Evolutionary conservation across 2,113 vertebrate species (phyloP).

Genomic region (Psilopsiagon aurifrons): DNA sequence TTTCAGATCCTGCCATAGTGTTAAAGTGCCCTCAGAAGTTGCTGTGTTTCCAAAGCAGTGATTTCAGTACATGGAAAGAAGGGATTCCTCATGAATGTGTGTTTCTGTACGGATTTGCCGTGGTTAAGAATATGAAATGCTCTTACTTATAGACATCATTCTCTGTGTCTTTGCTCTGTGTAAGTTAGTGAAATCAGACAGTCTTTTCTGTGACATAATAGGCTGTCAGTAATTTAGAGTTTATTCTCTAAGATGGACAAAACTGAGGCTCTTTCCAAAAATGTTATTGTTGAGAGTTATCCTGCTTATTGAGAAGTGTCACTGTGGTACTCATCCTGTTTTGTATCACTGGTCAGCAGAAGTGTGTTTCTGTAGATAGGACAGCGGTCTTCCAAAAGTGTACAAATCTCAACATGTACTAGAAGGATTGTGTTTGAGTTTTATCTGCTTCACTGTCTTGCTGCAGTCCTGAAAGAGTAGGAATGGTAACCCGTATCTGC

Average conservation of each 20-base stretch:
- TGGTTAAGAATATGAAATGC: neutral
- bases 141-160: neutral
- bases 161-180: neutral
- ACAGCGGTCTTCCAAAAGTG: neutral
- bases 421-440: neutral
- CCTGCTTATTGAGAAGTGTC: neutral
- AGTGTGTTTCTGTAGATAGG: neutral
- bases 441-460: neutral
- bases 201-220: neutral
- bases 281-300: neutral
- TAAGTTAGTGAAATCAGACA: neutral
- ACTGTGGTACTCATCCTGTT: neutral
- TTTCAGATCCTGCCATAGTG: neutral
- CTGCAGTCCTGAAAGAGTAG: neutral
- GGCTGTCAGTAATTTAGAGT: neutral
- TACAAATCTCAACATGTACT: neutral
- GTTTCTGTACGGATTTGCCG: neutral
- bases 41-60: neutral
- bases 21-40: neutral
- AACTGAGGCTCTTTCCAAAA: neutral
- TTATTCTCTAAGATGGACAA: neutral
- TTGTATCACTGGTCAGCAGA: neutral
- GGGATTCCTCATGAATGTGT: neutral
- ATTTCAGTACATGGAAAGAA: neutral
- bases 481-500: neutral